A percentile compares a stretch with the other conserved stretches of the same genome.
Conservation (phyloP, 2,888 invertebrate genomes). For the Autographa pulchrina region DNA sequence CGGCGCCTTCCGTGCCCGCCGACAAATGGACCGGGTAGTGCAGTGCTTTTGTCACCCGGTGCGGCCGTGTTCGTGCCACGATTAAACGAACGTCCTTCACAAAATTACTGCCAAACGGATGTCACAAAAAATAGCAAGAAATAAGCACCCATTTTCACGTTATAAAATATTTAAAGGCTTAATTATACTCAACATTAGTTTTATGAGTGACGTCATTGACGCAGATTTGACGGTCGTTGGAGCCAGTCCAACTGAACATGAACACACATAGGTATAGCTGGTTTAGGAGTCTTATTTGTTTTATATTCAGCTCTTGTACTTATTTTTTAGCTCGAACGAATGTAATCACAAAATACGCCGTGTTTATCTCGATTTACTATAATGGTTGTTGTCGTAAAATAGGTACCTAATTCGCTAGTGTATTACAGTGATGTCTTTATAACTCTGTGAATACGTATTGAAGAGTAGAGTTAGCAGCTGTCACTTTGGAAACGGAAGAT, state of each 20-base stretch:
- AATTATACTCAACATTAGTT: slow-evolving; percentile 9
- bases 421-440: slow-evolving; percentile 45
- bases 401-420: slow-evolving; percentile 28
- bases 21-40: slow-evolving; percentile 69
- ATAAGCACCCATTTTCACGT: not conserved
- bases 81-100: slow-evolving; percentile 51
- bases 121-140: slow-evolving; percentile 18
- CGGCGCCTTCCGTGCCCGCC: slow-evolving; percentile 55
- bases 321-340: slow-evolving; percentile 53
- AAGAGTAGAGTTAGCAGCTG: slow-evolving; percentile 55
- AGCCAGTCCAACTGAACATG: slow-evolving; percentile 51
- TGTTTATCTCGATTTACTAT: slow-evolving; percentile 56
- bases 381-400: slow-evolving; percentile 46
- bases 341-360: slow-evolving; percentile 48
- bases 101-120: slow-evolving; percentile 48
- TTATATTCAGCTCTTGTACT: slow-evolving; percentile 43
- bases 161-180: slow-evolving; percentile 4
- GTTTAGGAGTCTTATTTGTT: slow-evolving; percentile 56
- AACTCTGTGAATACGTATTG: slow-evolving; percentile 41
- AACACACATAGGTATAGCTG: slow-evolving; percentile 47
- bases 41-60: slow-evolving; percentile 54
- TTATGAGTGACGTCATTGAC: slow-evolving; percentile 45
- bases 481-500: slow-evolving; percentile 61
- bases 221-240: slow-evolving; percentile 53
- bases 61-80: slow-evolving; percentile 25